A percentile compares a stretch with the other conserved stretches of the same genome.
Conservation (phyloP, 2,113 vertebrate species). For the Romanogobio albipinnatus region DNA sequence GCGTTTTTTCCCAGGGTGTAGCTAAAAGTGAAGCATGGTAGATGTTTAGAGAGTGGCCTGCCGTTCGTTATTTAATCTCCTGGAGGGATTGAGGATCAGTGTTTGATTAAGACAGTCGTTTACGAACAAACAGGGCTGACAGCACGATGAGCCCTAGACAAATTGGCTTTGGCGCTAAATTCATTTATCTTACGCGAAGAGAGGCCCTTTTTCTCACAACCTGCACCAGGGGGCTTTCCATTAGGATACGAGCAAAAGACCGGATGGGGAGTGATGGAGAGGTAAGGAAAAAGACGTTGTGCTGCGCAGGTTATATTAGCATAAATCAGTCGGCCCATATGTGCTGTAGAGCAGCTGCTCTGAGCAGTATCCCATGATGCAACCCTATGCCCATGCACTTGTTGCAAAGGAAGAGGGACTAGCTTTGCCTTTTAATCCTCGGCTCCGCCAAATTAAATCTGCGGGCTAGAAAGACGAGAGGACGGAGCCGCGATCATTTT, state of each 20-base stretch:
- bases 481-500: constrained; percentile 70
- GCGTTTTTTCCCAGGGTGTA: background rate
- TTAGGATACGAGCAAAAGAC: constrained; percentile 53
- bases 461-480: constrained; percentile 58
- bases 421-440: constrained; percentile 71
- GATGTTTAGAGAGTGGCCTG: constrained; percentile 32
- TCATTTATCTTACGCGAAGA: constrained; percentile 62
- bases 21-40: constrained; percentile 15
- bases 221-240: constrained; percentile 39
- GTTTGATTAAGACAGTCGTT: constrained; percentile 58
- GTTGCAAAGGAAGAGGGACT: constrained; percentile 58
- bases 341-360: constrained; percentile 59
- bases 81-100: constrained; percentile 45
- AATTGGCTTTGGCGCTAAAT: constrained; percentile 58
- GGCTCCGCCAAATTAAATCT: constrained; percentile 66
- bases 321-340: constrained; percentile 60
- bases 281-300: constrained; percentile 14
- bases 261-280: constrained; percentile 8
- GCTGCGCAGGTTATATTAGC: constrained; percentile 62
- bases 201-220: constrained; percentile 40
- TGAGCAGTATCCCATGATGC: constrained; percentile 58
- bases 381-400: constrained; percentile 60
- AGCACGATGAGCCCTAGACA: constrained; percentile 54
- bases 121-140: constrained; percentile 58
- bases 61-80: constrained; percentile 32